These are phyloP conservation scores for Tyria jacobaeae DNA, from an alignment of 2,888 invertebrate genomes.

Conservation along the genomic window DNA sequence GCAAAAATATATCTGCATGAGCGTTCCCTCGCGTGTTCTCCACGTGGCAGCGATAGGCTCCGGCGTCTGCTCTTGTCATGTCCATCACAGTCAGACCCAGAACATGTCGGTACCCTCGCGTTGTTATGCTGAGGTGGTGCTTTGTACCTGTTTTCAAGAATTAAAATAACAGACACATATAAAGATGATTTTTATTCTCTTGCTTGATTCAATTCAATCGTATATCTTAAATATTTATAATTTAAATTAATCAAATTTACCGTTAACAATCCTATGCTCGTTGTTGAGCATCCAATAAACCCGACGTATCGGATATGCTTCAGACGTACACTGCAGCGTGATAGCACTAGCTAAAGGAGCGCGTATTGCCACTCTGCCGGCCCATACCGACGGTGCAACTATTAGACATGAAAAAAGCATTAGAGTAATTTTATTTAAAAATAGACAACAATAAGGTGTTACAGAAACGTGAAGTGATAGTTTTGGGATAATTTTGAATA, in stretches of 20 bases:
- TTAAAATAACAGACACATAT: no score
- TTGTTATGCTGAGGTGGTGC: constrained; percentile 63
- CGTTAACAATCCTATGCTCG: constrained; percentile 88
- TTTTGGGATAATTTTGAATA: no score
- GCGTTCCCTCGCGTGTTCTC: constrained; percentile 89
- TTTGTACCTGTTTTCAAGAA: constrained; percentile 61
- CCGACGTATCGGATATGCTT: constrained; percentile 91
- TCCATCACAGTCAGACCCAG: constrained; percentile 87
- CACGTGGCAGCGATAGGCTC: constrained; percentile 89
- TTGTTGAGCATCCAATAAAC: constrained; percentile 91
- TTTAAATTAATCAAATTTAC: constrained; percentile 68
- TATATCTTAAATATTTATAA: no score
- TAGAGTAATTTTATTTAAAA: neutral
- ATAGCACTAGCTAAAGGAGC: constrained; percentile 89
- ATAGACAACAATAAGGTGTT: no score
- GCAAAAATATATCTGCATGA: constrained; percentile 89
- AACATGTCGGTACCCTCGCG: constrained; percentile 87
- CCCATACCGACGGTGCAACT: constrained; percentile 92
- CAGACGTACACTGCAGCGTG: constrained; percentile 90
- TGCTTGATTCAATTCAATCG: no score
- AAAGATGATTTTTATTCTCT: no score
- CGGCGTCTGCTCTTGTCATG: constrained; percentile 86
- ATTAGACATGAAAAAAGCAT: constrained; percentile 43
- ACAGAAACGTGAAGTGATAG: no score
- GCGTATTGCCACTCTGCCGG: constrained; percentile 90